Evolutionary conservation across 2,797 vertebrate species (phyloP), one percentile per base, ranked within the genome.

Genomic region (Tokudaia muenninki): DNA sequence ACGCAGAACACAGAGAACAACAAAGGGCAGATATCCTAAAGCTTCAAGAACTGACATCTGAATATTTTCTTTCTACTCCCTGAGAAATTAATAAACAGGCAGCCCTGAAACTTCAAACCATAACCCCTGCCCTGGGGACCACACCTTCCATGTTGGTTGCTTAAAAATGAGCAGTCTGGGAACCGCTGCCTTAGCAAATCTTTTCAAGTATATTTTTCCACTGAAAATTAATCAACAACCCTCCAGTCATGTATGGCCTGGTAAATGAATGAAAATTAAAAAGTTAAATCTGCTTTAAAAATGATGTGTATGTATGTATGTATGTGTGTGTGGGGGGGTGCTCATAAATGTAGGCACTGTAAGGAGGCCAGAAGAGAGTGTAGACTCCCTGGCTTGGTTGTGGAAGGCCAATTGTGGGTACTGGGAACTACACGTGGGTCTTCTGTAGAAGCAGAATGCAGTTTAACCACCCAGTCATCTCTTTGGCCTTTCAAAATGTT

Each of bases 141-240:
- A 34, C 17, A 90, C 2, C 82, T 67, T 94, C 97, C 93, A 94
- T 97, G 79, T 63, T 96, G 75, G 87, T 78, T 94, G 92, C 97
- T 96, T 97, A 78, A 95, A 97, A 97, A 91, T 70, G 95, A 96
- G 79, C 41, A 41, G 47, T 61, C 72, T 87, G 77, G 79, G 75
- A 96, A 97, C 92, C 47, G 92, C 94, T 92, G 82, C 6, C 55
- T 96, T 97, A 97, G 90, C 95, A 81, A 67, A 93, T 91, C 97
- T 96, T 98, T 96, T 96, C 87, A 97, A 97, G 97, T 79, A 31
- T 24, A 61, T 91, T 92, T 92, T 91, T 77, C 81, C 95, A 52
- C 77, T 95, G 96, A 96, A 97, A 97, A 96, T 97, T 97, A 97
- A 95, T 94, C 97, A 97, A 96, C 96, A 96, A 72, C 82, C 92